Base-by-base conservation (phyloP, 2,888 invertebrate species). In the Pseudolycoriella hygida region DNA sequence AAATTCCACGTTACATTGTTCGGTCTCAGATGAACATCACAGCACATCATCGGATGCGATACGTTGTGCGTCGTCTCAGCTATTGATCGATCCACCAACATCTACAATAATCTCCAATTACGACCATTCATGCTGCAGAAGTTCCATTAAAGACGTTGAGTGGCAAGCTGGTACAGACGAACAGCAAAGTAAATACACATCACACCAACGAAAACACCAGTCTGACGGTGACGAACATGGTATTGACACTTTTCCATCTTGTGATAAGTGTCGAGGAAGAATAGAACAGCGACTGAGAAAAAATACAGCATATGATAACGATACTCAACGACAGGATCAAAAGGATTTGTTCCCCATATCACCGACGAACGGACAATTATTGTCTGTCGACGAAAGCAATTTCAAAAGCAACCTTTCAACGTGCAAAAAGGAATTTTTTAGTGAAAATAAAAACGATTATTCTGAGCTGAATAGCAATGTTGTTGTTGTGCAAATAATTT, bases 291-390 rank as follows among this genome's bases (percentile, higher is more conserved):
- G 34, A 34, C 40, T 34, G 47, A 49, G 20, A 37, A 48, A 37
- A 43, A 43, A 34, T 38, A 45, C 34, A 47, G 48, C 40, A 49
- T 44, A 46, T 39, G 38, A 40, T 51, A 51, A 49, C 50, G 50
- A 50, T 50, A 25, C 25, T 25, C 25, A 51, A 44, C 45, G 41
- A 30, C 31, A 49, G 11, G 46, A 46, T 42, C 44, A 20, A 47
- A 48, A 17, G 20, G 15, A 11, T 17, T 17, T 17, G 39, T 34
- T 34, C 34, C 4, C 3, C 15, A 34, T 34, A 14, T 34, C 34
- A 43, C 37, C 34, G 18, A 20, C 34, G 18, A 38, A 15, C 3
- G 15, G 19, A 44, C 31, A 42, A 30, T n/a, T 38, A 38, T 10
- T 14, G 17, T 45, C 43, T 15, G 39, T 46, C 17, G 46, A 42